Base-by-base conservation (phyloP, 2,113 vertebrate species). In the Nothocercus julius region DNA sequence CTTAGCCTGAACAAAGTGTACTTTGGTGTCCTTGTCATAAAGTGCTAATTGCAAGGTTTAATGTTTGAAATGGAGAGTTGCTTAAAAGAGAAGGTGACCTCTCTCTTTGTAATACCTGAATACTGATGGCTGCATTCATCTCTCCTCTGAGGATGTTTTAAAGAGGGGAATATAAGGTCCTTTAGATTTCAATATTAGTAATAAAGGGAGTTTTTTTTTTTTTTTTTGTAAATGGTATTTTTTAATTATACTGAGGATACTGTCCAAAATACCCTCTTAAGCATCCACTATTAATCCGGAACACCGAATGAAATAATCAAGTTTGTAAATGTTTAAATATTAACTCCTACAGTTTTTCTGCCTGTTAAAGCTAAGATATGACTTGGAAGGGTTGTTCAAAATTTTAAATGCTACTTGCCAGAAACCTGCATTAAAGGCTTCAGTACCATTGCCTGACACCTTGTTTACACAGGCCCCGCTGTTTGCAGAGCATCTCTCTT, bases 1-100 rank as follows among this genome's bases (percentile, higher is more conserved):
- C 87, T 92, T 74, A 89, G 84, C 82, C 67, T 85, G 49, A 87
- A 68, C 59, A 82, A 79, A 85, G 49, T 13, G 69, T 95, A 38
- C 82, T 79, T 85, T 58, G 45, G 70, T 92, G 79, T 92, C 91
- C 95, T 94, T 93, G 95, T 92, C 91, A 47, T 56, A 91, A 69
- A 63, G 83, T 69, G 63, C 91, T 93, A 81, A 96, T 91, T 86
- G 87, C 63, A 90, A 91, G 69, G 64, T 77, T 87, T 86, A 82
- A 42, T 75, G 54, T 91, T 75, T 89, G 75, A 93, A 93, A 93
- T 70, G 40, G 85, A 90, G 92, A 92, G 75, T 59, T 92, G 94
- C 80, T 92, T 92, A 80, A 91, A 44, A 84, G 91, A 95, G 67
- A 84, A 91, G 92, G 92, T 93, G 87, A 96, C 93, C 67, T 95